These are phyloP conservation scores for Andrena trimmerana DNA, from an alignment of 2,888 invertebrate species.

Conservation along the genomic window DNA sequence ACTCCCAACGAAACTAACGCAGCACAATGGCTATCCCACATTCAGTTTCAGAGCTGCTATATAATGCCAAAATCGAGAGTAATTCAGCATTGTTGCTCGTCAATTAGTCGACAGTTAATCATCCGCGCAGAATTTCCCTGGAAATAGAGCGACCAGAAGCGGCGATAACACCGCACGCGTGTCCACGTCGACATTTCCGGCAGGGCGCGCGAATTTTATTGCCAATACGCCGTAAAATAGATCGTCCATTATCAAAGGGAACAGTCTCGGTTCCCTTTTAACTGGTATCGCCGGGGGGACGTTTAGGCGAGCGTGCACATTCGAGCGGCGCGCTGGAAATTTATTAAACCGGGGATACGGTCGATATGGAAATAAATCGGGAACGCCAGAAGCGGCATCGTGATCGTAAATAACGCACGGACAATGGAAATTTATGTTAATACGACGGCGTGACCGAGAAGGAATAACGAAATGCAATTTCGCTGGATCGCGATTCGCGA, in stretches of 20 bases:
- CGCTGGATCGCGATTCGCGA: background rate
- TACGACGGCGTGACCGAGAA: conserved; percentile 37
- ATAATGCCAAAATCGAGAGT: conserved; percentile 31
- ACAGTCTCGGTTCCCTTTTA: conserved; percentile 36
- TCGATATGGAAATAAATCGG: conserved; percentile 53
- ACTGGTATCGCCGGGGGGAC: too few species aligned
- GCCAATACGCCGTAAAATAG: conserved; percentile 23
- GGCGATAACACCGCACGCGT: background rate
- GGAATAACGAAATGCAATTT: conserved; percentile 54
- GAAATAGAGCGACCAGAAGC: background rate
- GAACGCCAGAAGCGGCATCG: conserved; percentile 46
- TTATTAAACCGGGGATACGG: conserved; percentile 44
- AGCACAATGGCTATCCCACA: background rate
- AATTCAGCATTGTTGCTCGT: conserved; percentile 29
- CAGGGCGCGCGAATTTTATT: conserved; percentile 2
- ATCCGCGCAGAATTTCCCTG: conserved; percentile 9
- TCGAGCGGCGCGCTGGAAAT: conserved; percentile 28
- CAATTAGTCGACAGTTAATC: conserved; percentile 38
- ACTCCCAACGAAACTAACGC: too few species aligned
- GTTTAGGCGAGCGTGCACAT: conserved; percentile 28
- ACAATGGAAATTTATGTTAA: conserved; percentile 63
- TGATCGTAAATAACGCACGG: conserved; percentile 53
- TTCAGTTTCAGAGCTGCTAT: background rate
- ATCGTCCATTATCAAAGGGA: conserved; percentile 34
- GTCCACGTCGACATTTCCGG: conserved; percentile 14